Evolutionary conservation across 1,140 invertebrate genomes (phyloP), one percentile per base, ranked within the genome.

Genomic region (Papilio polytes): DNA sequence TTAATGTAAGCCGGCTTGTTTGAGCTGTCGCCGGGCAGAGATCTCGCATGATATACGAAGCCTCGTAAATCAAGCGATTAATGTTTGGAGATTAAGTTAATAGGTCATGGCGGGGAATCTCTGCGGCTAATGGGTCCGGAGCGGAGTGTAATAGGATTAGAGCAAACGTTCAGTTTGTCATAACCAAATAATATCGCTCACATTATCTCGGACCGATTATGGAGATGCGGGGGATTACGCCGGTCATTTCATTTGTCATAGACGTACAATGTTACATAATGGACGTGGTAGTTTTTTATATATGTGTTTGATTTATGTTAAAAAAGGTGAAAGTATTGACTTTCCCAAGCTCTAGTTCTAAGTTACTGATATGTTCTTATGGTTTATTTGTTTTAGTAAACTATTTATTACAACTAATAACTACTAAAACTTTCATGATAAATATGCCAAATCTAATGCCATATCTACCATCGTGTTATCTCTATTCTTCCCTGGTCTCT

Each of bases 151-250:
- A 77, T 77, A 59, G 74, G 74, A 77, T 77, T 36, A 77, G 51
- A 63, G 77, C 36, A 78, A 66, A 15, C 77, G 22, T 12, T 51
- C 41, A 78, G 15, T 63, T 56, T 66, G 56, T 78, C 56, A 78
- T 66, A 63, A 78, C 77, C 77, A 78, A 78, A 78, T 78, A 66
- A 78, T 66, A 78, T 78, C 77, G 56, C n/a, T 41, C 53, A 66
- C 74, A 77, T 77, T 77, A 77, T 77, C 53, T 77, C 74, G 51
- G 18, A 51, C 77, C 77, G 77, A 78, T 78, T 78, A 78, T 78
- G 56, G 77, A 78, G 77, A 78, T 78, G 46, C 18, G 22, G 77
- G 20, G 20, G 77, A 78, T 78, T 78, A 10, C 77, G 22, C 1
- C 73, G 74, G 36, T 46, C 31, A 44, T 78, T 59, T 41, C 53